Conservation (phyloP, 1,140 invertebrate genomes). For the Lerema accius region DNA sequence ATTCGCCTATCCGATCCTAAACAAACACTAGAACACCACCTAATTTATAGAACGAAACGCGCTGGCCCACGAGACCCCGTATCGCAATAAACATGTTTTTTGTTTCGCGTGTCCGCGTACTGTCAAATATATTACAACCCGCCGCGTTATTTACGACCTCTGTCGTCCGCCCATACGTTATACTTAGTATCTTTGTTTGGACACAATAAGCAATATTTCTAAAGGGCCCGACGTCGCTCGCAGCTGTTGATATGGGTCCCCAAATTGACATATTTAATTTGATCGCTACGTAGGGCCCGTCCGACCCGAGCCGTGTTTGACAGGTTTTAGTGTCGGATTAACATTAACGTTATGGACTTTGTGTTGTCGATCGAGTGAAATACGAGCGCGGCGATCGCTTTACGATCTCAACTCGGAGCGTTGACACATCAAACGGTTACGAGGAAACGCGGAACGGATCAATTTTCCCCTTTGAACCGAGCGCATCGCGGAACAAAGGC, state of each 20-base stretch:
- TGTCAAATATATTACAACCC: slow-evolving; percentile 83
- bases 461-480: slow-evolving; percentile 73
- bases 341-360: slow-evolving; percentile 75
- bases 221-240: slow-evolving; percentile 78
- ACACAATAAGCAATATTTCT: slow-evolving; percentile 83
- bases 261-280: slow-evolving; percentile 83
- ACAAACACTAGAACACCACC: slow-evolving; percentile 65
- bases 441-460: slow-evolving; percentile 63
- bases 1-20: slow-evolving; percentile 52
- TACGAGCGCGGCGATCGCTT: slow-evolving; percentile 45
- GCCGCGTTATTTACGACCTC: slow-evolving; percentile 79
- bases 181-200: slow-evolving; percentile 83
- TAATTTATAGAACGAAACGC: slow-evolving; percentile 66
- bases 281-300: slow-evolving; percentile 73
- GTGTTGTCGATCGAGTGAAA: slow-evolving; percentile 66
- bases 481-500: slow-evolving; percentile 67
- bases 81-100: slow-evolving; percentile 82
- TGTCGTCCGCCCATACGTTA: slow-evolving; percentile 82
- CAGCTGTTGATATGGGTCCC: slow-evolving; percentile 82
- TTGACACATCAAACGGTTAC: slow-evolving; percentile 72
- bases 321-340: slow-evolving; percentile 81
- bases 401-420: slow-evolving; percentile 44
- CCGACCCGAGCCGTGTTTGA: slow-evolving; percentile 69
- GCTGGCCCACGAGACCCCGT: slow-evolving; percentile 52
- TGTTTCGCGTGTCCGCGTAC: slow-evolving; percentile 80